A percentile compares a stretch with the other conserved stretches of the same genome.
Evolutionary conservation across 2,797 vertebrate species (phyloP).

Genomic region (Phrynocephalus forsythii): DNA sequence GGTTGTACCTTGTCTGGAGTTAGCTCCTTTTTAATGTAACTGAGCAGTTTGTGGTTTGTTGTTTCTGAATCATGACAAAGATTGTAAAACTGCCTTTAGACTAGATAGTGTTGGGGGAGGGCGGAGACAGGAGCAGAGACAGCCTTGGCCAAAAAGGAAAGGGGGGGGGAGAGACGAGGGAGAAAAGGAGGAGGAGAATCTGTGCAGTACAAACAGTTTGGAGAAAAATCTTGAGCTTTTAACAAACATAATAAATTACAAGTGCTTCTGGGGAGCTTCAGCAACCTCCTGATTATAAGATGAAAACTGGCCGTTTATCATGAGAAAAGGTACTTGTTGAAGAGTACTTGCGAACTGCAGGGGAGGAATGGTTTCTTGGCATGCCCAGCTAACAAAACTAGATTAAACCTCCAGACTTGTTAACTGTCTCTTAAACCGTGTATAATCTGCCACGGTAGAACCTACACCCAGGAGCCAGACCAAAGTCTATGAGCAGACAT

Average conservation of each 20-base stretch:
- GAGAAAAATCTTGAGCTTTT: slow-evolving; percentile 34
- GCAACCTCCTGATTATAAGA: slow-evolving; percentile 33
- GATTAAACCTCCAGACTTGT: slow-evolving; percentile 17
- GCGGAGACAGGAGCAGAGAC: neutral
- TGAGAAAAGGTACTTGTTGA: neutral
- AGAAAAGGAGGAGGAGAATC: neutral
- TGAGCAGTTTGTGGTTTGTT: neutral
- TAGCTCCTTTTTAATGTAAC: neutral
- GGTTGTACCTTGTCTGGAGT: neutral
- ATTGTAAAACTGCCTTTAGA: slow-evolving; percentile 22
- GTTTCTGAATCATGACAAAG: neutral
- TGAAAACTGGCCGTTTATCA: neutral
- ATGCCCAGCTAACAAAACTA: slow-evolving; percentile 22
- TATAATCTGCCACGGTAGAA: slow-evolving; percentile 26
- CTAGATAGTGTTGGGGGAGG: neutral
- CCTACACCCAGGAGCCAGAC: slow-evolving; percentile 50
- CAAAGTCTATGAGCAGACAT: slow-evolving; percentile 79
- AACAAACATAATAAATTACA: slow-evolving; percentile 40
- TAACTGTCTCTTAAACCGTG: slow-evolving; percentile 35
- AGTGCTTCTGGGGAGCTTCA: slow-evolving; percentile 10
- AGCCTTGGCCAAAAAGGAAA: neutral
- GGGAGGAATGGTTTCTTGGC: slow-evolving; percentile 17
- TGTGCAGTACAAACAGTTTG: neutral
- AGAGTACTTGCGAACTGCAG: neutral
- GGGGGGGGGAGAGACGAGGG: neutral